Evolutionary conservation across 2,797 vertebrate genomes (phyloP), one percentile per base, ranked within the genome.

Genomic region (Mionectes olivaceus): DNA sequence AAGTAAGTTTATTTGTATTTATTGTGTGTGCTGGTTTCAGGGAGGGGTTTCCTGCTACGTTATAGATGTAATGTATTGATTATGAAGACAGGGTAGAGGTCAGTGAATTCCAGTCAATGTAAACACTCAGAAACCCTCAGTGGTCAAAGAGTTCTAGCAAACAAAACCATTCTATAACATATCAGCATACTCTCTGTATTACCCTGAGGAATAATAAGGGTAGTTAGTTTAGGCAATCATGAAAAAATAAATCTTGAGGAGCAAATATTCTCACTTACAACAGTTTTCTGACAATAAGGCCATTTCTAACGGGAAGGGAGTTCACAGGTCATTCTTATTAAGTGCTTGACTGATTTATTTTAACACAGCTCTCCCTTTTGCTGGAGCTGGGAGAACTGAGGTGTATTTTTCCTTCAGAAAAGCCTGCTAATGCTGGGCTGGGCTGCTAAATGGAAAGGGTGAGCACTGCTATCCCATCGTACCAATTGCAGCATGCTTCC

Each of bases 311-410:
- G 37, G 77, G 67, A 93, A 90, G 41, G 56, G 87, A 93, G 87
- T 83, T 96, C 91, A 90, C 77, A 94, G 89, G 93, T 96, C 89
- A 91, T 82, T 86, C 87, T 94, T 96, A 93, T 95, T 94, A 96
- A 94, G 89, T 91, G 74, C 70, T 79, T 94, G 94, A 90, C 77
- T 91, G 89, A 95, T 96, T 93, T 93, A 93, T 95, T 96, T 91
- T 92, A 88, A 55, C 70, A 74, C 41, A 81, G 8, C 61, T 65
- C 52, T 96, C 82, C 50, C 24, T 91, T 95, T 69, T 93, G 61
- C 50, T 78, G 61, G 32, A 94, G 30, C 59, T 81, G 69, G 41
- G 55, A 88, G 30, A 86, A 78, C 32, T 39, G 83, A 88, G 44
- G 47, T 86, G 39, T 33, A 56, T 60, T 95, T 96, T 91, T 91